Conservation (phyloP, 2,888 invertebrate genomes). For the Ctena decussata region DNA sequence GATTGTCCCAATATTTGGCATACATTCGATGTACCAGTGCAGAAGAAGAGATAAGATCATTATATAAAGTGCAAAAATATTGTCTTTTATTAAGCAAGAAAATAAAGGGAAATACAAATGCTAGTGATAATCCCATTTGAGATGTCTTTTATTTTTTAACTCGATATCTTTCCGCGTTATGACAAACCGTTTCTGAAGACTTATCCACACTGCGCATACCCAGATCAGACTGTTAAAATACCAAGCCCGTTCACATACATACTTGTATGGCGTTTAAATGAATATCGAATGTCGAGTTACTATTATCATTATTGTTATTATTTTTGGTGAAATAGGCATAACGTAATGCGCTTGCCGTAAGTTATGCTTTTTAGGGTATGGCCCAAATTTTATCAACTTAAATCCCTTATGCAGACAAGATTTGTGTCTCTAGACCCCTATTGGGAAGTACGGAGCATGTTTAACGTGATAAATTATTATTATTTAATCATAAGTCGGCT, state of each 20-base stretch:
- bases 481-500: neutral
- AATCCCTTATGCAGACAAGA: constrained; percentile 9
- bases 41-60: neutral
- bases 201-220: no score
- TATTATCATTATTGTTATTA: no score
- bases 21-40: no score
- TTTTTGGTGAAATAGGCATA: no score
- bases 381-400: neutral
- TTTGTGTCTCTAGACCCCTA: neutral
- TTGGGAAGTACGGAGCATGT: neutral
- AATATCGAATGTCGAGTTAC: no score
- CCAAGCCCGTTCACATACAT: no score
- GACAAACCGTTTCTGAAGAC: no score
- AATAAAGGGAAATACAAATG: neutral
- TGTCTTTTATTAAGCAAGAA: neutral
- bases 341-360: no score
- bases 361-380: no score
- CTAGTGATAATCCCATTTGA: neutral
- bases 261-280: no score
- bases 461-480: neutral
- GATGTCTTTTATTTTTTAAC: neutral
- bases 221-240: no score
- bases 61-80: neutral
- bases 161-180: neutral
- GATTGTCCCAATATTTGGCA: no score